Conservation (phyloP, 2,113 vertebrate genomes). For the Lagopus leucura region DNA sequence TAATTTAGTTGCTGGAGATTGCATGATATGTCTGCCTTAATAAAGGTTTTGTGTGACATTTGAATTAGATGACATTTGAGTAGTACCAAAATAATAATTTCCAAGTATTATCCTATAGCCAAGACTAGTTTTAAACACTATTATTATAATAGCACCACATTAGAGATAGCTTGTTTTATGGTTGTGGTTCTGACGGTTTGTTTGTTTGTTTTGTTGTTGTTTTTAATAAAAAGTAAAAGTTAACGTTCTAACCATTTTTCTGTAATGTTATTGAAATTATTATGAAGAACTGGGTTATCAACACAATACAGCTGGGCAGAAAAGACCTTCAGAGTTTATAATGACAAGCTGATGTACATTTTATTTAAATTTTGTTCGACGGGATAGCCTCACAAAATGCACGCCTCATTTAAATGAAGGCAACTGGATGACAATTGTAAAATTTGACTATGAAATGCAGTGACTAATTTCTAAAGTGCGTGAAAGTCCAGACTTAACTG, state of each 20-base stretch:
- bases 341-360: neutral
- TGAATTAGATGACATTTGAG: constrained; percentile 8
- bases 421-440: constrained; percentile 39
- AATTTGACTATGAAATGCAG: constrained; percentile 30
- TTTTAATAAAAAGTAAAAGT: neutral
- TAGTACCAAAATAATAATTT: constrained; percentile 20
- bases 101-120: neutral
- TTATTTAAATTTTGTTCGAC: constrained; percentile 26
- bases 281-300: neutral
- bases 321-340: neutral
- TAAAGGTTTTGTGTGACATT: neutral
- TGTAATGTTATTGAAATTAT: neutral
- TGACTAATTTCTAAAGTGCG: constrained; percentile 21
- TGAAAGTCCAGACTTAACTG: constrained; percentile 29
- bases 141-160: neutral
- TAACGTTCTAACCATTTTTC: constrained; percentile 21
- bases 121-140: neutral
- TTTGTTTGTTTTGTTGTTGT: neutral
- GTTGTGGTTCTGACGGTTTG: neutral
- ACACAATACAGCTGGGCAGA: neutral
- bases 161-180: neutral
- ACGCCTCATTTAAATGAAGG: constrained; percentile 10
- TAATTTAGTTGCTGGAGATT: constrained; percentile 29
- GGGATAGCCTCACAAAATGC: neutral
- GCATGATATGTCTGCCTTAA: neutral